These are phyloP conservation scores for Brachylomia viminalis DNA, from an alignment of 2,888 invertebrate genomes.

Conservation along the genomic window DNA sequence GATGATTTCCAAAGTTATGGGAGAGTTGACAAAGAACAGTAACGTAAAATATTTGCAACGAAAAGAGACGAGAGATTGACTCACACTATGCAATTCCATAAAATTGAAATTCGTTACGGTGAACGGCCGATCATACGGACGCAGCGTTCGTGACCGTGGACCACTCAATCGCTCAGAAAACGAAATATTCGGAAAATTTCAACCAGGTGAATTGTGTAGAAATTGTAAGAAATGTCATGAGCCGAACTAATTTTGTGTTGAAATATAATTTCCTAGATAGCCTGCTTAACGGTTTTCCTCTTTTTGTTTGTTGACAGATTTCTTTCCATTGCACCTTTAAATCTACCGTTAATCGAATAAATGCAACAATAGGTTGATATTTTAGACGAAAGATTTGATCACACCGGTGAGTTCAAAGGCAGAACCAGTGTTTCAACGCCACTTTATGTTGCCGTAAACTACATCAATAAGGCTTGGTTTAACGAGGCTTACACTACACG, in stretches of 20 bases:
- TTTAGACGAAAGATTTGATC: conserved; percentile 21
- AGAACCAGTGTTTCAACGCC: conserved; percentile 8
- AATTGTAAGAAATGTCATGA: conserved; percentile 45
- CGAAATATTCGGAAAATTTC: conserved; percentile 47
- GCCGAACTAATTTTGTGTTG: conserved; percentile 42
- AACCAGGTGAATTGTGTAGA: conserved; percentile 40
- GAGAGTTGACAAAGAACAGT: conserved; percentile 55
- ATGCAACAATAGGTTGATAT: conserved; percentile 16
- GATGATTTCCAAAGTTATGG: conserved; percentile 49
- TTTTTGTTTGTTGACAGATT: conserved; percentile 20
- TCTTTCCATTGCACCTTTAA: conserved; percentile 21
- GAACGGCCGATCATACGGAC: conserved; percentile 78
- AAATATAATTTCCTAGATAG: conserved; percentile 26
- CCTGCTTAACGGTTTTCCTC: conserved; percentile 5
- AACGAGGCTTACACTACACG: conserved; percentile 43
- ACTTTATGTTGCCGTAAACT: conserved; percentile 22
- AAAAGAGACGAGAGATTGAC: conserved; percentile 65
- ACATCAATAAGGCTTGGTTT: conserved; percentile 28
- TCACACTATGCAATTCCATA: conserved; percentile 76
- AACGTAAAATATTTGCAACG: conserved; percentile 57
- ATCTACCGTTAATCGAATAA: conserved; percentile 10
- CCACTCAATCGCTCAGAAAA: conserved; percentile 63
- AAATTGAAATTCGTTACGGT: conserved; percentile 80
- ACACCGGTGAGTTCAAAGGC: conserved; percentile 26
- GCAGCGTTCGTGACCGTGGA: conserved; percentile 79